These are phyloP conservation scores for Akabosia matsudoensis DNA, from an alignment of 1,140 invertebrate genomes.

Conservation along the genomic window DNA sequence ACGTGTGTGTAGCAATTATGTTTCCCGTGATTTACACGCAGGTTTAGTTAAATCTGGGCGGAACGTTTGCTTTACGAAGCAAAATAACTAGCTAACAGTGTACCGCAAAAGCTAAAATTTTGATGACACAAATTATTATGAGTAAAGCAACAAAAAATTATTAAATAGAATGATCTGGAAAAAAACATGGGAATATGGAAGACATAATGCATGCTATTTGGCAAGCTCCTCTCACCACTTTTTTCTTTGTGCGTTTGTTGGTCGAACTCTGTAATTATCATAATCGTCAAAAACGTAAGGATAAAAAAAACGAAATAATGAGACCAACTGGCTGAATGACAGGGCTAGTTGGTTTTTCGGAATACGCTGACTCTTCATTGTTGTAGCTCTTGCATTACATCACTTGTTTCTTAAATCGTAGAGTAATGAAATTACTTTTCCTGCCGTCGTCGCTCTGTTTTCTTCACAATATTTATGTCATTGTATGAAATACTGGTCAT, in stretches of 20 bases:
- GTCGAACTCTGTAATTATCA: constrained; percentile 38
- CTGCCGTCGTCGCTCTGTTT: neutral
- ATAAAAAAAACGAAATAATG: neutral
- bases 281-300: constrained; percentile 20
- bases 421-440: neutral
- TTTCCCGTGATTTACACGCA: no score
- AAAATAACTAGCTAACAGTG: neutral
- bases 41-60: no score
- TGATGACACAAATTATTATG: neutral
- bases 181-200: constrained; percentile 30
- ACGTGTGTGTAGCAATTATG: no score
- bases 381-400: neutral
- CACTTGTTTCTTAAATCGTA: neutral
- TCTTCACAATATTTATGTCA: constrained; percentile 13
- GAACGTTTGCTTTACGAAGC: no score
- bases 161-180: constrained; percentile 24
- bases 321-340: neutral
- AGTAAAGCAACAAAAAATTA: neutral
- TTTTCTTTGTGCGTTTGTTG: no score
- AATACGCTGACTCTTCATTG: no score
- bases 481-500: constrained; percentile 10
- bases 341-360: neutral
- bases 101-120: neutral
- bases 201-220: constrained; percentile 40
- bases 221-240: constrained; percentile 32